phyloP scores from a whole-genome alignment of 2,797 vertebrate genomes.

The Danio albolineatus region DNA sequence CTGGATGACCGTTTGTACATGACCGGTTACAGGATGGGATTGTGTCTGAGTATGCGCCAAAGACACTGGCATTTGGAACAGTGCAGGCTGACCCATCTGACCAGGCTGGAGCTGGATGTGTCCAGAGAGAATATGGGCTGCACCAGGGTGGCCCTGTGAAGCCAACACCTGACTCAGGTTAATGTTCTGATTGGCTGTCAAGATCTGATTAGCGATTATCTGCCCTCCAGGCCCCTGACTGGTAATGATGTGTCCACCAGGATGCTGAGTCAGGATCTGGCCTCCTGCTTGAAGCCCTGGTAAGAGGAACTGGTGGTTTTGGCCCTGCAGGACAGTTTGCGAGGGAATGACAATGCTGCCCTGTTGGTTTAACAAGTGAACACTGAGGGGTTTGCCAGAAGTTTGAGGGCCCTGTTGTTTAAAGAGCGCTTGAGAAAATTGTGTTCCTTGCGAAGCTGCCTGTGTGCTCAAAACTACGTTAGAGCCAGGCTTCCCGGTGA shows the following conservation, averaged over 20 bases:
- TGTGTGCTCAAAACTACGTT: constrained; percentile 89
- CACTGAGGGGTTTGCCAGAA: constrained; percentile 89
- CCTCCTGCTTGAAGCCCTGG: constrained; percentile 88
- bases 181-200: constrained; percentile 91
- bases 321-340: constrained; percentile 87
- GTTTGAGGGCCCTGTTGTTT: constrained; percentile 83
- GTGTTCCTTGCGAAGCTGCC: constrained; percentile 73
- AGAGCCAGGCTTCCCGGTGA: constrained; percentile 87
- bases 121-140: constrained; percentile 90
- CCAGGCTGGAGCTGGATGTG: constrained; percentile 90
- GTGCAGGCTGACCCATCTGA: constrained; percentile 87
- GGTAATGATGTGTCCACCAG: constrained; percentile 85
- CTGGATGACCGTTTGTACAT: constrained; percentile 89
- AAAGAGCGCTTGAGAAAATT: constrained; percentile 85
- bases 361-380: constrained; percentile 91
- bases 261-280: constrained; percentile 88
- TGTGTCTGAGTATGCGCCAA: constrained; percentile 84
- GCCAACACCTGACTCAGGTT: constrained; percentile 90
- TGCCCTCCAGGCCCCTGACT: constrained; percentile 88
- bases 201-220: constrained; percentile 88
- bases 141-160: constrained; percentile 87
- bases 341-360: constrained; percentile 95
- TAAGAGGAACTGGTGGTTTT: constrained; percentile 93
- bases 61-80: constrained; percentile 96
- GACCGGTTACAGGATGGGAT: constrained; percentile 81